A percentile compares a stretch with the other conserved stretches of the same genome.
Conservation (phyloP, 2,113 vertebrate species). For the Zosterops japonicus region DNA sequence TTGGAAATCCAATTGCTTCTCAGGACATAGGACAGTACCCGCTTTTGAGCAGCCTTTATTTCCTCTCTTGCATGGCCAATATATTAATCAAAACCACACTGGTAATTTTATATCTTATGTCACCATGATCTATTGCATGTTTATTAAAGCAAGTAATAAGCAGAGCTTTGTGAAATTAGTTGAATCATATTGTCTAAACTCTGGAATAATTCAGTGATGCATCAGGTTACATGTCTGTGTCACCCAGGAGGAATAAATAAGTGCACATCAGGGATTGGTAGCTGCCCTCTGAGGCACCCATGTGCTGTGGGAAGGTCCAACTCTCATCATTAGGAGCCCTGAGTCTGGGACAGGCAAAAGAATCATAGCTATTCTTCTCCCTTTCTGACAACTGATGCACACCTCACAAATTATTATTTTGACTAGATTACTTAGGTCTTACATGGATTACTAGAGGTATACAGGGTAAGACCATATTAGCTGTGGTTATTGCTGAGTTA, state of each 20-base stretch:
- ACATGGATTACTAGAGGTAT: background rate
- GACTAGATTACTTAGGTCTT: background rate
- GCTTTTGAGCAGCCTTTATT: background rate
- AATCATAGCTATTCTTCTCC: background rate
- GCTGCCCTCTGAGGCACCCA: background rate
- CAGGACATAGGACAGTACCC: background rate
- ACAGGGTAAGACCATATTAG: background rate
- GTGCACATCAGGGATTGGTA: background rate
- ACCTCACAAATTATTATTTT: background rate
- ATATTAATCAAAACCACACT: background rate
- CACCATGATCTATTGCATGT: background rate
- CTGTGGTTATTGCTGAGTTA: conserved; percentile 1
- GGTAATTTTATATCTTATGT: background rate
- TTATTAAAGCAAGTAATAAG: background rate
- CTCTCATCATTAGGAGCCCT: background rate
- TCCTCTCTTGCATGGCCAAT: background rate
- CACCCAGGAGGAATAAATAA: background rate
- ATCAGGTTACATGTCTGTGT: background rate
- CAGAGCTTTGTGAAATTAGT: background rate
- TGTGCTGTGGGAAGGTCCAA: background rate
- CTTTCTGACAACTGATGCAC: background rate
- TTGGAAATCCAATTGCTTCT: background rate
- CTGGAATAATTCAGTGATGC: background rate
- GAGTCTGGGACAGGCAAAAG: background rate
- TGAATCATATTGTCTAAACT: background rate